phyloP scores from a whole-genome alignment of 2,113 vertebrate genomes.

The Microtus oregoni region DNA sequence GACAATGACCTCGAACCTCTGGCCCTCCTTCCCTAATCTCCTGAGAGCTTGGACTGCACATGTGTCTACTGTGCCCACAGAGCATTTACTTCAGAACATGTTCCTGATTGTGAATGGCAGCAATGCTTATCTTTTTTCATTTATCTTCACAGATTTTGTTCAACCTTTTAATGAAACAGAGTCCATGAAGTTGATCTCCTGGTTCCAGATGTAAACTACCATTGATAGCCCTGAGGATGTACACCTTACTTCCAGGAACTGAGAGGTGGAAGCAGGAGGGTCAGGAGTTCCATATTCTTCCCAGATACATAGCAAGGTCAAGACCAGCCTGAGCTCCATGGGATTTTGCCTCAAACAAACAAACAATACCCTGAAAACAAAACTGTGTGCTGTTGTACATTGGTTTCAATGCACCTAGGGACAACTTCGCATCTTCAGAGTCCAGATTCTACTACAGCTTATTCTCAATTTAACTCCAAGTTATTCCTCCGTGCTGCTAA shows the following conservation, averaged over 20 bases:
- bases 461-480: neutral
- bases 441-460: neutral
- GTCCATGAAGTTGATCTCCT: neutral
- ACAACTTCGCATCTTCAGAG: neutral
- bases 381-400: neutral
- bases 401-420: neutral
- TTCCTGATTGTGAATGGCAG: neutral
- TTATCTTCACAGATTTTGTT: neutral
- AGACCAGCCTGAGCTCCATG: too few species aligned
- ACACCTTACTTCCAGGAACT: neutral
- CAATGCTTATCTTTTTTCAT: neutral
- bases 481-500: neutral
- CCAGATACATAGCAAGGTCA: neutral
- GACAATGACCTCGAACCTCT: neutral
- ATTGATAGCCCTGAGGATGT: neutral
- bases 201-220: neutral
- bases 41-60: neutral
- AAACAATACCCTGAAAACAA: neutral
- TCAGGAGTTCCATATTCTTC: neutral
- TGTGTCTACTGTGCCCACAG: neutral
- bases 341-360: neutral
- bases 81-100: neutral
- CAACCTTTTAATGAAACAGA: neutral
- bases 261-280: too few species aligned
- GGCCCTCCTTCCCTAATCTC: too few species aligned